Percentiles rank a stretch among this genome's conserved stretches.
Evolutionary conservation across 2,888 invertebrate species (phyloP).

Genomic region (Epinotia nisella): DNA sequence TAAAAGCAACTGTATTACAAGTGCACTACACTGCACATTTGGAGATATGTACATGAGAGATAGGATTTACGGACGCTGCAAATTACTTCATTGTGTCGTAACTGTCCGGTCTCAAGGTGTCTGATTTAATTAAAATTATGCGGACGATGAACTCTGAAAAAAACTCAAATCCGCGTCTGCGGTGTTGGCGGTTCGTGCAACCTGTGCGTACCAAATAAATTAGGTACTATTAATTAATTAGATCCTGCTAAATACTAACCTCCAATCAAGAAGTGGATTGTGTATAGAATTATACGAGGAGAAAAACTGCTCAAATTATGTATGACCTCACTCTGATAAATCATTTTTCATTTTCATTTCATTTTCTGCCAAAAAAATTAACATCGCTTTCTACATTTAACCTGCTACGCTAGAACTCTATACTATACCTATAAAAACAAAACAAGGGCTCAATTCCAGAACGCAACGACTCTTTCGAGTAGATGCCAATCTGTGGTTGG

Average conservation of each 20-base stretch:
- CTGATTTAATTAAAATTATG: conserved; percentile 54
- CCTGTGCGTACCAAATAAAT: conserved; percentile 2
- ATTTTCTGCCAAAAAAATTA: too few species aligned
- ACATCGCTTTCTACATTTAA: too few species aligned
- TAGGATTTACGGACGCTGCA: neutral
- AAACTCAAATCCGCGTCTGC: conserved; percentile 39
- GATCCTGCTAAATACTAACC: neutral
- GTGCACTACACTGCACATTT: neutral
- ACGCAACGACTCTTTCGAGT: too few species aligned
- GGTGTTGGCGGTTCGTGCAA: conserved; percentile 17
- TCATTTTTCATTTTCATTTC: too few species aligned
- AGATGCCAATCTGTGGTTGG: too few species aligned
- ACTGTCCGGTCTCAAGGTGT: conserved; percentile 42
- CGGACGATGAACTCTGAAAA: conserved; percentile 53
- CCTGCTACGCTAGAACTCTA: too few species aligned
- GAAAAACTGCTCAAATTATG: too few species aligned
- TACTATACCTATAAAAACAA: too few species aligned
- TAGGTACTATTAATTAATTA: neutral
- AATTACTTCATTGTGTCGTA: conserved; percentile 62
- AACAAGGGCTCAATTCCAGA: too few species aligned
- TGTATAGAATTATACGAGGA: neutral
- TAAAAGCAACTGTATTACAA: conserved; percentile 39
- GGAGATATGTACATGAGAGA: neutral
- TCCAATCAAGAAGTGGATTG: neutral
- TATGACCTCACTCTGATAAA: too few species aligned